These are phyloP conservation scores for Microcebus griseorufus DNA, from an alignment of 2,113 vertebrate species.

Conservation along the genomic window DNA sequence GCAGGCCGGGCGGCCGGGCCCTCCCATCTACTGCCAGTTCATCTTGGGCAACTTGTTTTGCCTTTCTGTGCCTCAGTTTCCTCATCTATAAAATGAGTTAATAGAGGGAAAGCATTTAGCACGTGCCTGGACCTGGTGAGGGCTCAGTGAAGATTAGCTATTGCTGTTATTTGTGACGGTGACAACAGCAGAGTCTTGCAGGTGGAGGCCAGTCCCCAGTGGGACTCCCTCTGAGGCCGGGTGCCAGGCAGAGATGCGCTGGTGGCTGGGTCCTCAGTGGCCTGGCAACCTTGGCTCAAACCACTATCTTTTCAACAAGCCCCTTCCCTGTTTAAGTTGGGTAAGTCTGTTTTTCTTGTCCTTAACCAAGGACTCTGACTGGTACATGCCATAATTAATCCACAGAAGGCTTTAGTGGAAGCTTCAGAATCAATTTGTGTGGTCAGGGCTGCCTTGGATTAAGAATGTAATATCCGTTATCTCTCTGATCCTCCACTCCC, in stretches of 20 bases:
- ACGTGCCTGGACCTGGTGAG: rapidly evolving
- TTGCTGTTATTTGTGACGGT: neutral
- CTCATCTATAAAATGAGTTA: neutral
- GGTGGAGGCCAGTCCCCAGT: rapidly evolving
- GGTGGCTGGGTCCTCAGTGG: neutral
- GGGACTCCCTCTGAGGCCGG: rapidly evolving
- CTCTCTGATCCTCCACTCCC: neutral
- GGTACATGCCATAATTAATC: neutral
- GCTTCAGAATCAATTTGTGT: constrained; percentile 39
- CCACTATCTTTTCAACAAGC: neutral
- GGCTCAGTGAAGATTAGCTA: neutral
- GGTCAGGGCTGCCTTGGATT: constrained; percentile 16
- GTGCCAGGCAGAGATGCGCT: neutral
- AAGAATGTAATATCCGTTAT: constrained; percentile 21
- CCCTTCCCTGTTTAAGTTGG: neutral
- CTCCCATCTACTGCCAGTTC: neutral
- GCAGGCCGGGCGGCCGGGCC: neutral
- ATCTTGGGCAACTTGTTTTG: neutral
- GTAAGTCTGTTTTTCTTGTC: neutral
- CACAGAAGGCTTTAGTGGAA: constrained; percentile 40
- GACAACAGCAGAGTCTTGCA: rapidly evolving
- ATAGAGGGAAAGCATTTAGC: neutral
- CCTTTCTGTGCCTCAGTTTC: neutral
- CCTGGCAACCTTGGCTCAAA: neutral
- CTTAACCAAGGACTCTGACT: neutral